Conservation (phyloP, 2,113 vertebrate genomes). For the Cephalopholis sonnerati region DNA sequence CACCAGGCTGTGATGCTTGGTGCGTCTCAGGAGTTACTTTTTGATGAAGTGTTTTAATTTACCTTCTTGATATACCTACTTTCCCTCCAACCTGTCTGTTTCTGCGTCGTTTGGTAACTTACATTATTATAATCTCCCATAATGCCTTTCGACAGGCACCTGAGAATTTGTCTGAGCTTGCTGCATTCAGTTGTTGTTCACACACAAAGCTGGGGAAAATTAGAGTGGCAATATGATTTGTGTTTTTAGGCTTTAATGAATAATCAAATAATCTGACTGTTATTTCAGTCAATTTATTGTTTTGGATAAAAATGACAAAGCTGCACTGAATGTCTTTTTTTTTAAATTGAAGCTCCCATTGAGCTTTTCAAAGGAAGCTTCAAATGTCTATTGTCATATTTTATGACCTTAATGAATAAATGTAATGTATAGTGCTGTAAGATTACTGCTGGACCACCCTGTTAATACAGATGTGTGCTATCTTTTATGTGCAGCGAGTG, state of each 20-base stretch:
- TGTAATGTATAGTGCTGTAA: too few species aligned
- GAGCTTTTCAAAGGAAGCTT: too few species aligned
- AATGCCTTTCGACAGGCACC: not conserved
- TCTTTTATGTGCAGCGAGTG: too few species aligned
- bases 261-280: too few species aligned
- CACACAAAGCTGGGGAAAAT: not conserved
- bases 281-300: not conserved
- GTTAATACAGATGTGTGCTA: too few species aligned
- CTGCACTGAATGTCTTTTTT: too few species aligned
- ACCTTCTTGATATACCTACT: not conserved
- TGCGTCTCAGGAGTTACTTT: not conserved
- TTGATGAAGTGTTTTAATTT: conserved; percentile 23
- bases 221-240: too few species aligned
- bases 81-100: not conserved
- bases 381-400: too few species aligned
- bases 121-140: not conserved
- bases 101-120: not conserved
- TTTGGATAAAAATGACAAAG: not conserved
- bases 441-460: too few species aligned
- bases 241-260: too few species aligned
- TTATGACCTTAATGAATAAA: too few species aligned
- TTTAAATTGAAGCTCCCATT: too few species aligned
- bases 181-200: not conserved
- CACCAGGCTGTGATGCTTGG: not conserved
- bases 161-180: not conserved